Evolutionary conservation across 2,113 vertebrate species (phyloP).

Genomic region (Lepus americanus): DNA sequence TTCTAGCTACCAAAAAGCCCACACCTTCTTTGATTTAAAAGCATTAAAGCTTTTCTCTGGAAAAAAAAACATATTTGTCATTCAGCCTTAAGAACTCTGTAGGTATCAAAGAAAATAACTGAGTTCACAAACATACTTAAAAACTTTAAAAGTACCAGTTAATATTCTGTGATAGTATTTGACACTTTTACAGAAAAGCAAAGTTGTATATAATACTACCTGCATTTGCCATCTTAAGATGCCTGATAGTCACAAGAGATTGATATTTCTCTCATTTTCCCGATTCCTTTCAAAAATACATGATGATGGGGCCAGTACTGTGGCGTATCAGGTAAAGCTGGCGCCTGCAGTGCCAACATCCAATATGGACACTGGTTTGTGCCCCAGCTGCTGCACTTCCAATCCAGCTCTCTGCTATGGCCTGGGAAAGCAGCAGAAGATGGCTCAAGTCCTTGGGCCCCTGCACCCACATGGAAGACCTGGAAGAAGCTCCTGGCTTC

Average conservation of each 20-base stretch:
- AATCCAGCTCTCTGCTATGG: too few species aligned
- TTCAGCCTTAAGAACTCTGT: not conserved
- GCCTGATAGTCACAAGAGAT: not conserved
- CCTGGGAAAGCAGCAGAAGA: too few species aligned
- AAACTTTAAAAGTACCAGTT: not conserved
- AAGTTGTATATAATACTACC: not conserved
- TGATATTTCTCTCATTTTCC: constrained; percentile 42
- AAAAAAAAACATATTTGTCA: not conserved
- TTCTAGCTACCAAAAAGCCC: constrained; percentile 25
- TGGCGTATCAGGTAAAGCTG: too few species aligned
- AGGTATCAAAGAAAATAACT: constrained; percentile 45
- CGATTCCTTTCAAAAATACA: not conserved
- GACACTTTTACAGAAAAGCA: constrained; percentile 25
- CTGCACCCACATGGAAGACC: too few species aligned
- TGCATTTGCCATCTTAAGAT: constrained; percentile 49
- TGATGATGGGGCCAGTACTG: too few species aligned
- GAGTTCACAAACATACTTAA: constrained; percentile 15
- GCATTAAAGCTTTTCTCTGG: constrained; percentile 34
- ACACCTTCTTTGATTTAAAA: constrained; percentile 47
- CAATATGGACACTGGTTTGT: too few species aligned
- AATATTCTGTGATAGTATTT: constrained; percentile 14
- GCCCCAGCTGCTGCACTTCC: too few species aligned
- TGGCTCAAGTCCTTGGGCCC: too few species aligned
- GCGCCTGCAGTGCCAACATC: too few species aligned
- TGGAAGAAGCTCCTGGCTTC: too few species aligned